phyloP scores from a whole-genome alignment of 2,888 invertebrate species.

The Athalia cordata region DNA sequence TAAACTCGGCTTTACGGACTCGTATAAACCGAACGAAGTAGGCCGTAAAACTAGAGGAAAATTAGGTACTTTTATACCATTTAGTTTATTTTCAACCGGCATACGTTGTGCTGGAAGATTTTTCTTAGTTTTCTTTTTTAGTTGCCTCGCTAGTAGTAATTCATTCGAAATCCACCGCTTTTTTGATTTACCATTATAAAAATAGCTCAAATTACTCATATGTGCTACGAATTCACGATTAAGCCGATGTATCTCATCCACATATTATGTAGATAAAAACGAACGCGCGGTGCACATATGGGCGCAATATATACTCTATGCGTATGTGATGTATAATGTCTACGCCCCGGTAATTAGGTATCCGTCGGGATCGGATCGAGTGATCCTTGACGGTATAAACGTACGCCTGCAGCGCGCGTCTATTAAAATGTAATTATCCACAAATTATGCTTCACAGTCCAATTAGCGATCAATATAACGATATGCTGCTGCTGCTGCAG shows the following conservation, averaged over 20 bases:
- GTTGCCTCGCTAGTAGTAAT: too few relatives aligned
- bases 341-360: too few relatives aligned
- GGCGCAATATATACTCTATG: too few relatives aligned
- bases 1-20: conserved; percentile 41
- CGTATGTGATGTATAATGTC: too few relatives aligned
- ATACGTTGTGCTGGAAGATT: too few relatives aligned
- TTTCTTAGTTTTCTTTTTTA: not conserved
- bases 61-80: conserved; percentile 23
- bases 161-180: not conserved
- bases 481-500: not conserved
- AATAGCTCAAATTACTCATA: too few relatives aligned
- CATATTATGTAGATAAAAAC: too few relatives aligned
- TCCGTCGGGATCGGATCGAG: too few relatives aligned
- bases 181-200: not conserved
- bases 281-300: too few relatives aligned
- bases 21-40: conserved; percentile 25
- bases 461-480: conserved; percentile 18
- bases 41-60: conserved; percentile 10
- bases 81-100: not conserved
- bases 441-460: not conserved
- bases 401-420: not conserved
- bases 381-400: too few relatives aligned
- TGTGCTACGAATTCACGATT: too few relatives aligned
- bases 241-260: too few relatives aligned
- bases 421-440: not conserved